Conservation (phyloP, 2,888 invertebrate species). For the Sesia bembeciformis region DNA sequence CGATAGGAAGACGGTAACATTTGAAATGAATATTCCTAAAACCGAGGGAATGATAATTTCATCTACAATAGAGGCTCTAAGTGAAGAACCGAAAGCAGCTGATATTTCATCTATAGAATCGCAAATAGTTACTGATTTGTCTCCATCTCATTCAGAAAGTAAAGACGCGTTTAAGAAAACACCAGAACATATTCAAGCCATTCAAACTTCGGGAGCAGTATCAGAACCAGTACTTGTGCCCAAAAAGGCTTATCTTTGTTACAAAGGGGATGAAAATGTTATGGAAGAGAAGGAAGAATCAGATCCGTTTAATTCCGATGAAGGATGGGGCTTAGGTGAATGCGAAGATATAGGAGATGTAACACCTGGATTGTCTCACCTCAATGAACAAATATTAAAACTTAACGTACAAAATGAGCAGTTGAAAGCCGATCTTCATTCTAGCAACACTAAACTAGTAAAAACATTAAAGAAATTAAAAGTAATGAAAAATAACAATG, state of each 20-base stretch:
- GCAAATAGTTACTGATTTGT: slow-evolving; percentile 46
- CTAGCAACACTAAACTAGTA: slow-evolving; percentile 80
- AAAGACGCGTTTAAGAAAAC: slow-evolving; percentile 26
- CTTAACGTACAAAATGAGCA: slow-evolving; percentile 74
- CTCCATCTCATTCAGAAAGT: slow-evolving; percentile 21
- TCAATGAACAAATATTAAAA: slow-evolving; percentile 74
- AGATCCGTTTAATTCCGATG: slow-evolving; percentile 62
- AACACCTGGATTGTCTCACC: slow-evolving; percentile 63
- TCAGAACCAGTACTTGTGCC: slow-evolving; percentile 58
- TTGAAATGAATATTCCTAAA: slow-evolving; percentile 68
- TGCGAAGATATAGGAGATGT: slow-evolving; percentile 37
- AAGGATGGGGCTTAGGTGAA: slow-evolving; percentile 60
- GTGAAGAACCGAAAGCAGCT: slow-evolving; percentile 25
- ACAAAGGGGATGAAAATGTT: slow-evolving; percentile 33
- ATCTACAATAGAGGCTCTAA: slow-evolving; percentile 55
- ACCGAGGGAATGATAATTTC: slow-evolving; percentile 68
- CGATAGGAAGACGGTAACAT: slow-evolving; percentile 48
- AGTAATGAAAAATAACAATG: slow-evolving; percentile 82
- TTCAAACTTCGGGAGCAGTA: slow-evolving; percentile 14
- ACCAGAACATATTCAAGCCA: slow-evolving; percentile 12
- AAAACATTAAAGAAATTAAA: slow-evolving; percentile 90
- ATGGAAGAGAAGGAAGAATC: slow-evolving; percentile 12
- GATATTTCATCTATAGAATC: slow-evolving; percentile 50
- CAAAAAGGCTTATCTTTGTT: slow-evolving; percentile 72
- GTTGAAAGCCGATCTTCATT: slow-evolving; percentile 76